Percentiles rank a stretch among this genome's conserved stretches.
phyloP scores from a whole-genome alignment of 2,113 vertebrate genomes.

The Forbesichthys agassizii region DNA sequence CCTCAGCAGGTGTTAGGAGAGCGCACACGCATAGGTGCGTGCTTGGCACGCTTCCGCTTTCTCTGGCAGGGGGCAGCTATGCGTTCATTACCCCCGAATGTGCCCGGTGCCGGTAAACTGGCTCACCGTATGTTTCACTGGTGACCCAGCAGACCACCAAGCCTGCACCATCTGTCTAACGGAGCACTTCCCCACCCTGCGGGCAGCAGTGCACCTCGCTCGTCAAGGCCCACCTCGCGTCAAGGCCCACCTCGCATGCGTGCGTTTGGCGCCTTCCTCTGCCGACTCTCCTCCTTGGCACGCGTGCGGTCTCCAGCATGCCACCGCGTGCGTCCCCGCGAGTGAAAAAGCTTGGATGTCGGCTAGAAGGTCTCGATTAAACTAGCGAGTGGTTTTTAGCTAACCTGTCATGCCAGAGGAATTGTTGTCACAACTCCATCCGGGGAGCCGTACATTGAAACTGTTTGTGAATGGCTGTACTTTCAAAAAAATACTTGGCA shows the following conservation, averaged over 20 bases:
- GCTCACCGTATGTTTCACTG: conserved; percentile 68
- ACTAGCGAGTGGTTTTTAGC: neutral
- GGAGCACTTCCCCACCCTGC: conserved; percentile 21
- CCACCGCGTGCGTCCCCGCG: neutral
- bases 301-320: conserved; percentile 1
- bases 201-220: conserved; percentile 18
- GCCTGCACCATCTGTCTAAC: conserved; percentile 62
- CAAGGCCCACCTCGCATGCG: no score
- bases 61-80: conserved; percentile 41
- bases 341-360: neutral
- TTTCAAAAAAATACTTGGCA: no score
- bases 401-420: neutral
- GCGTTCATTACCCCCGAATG: conserved; percentile 50
- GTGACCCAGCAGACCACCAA: conserved; percentile 47
- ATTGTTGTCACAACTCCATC: no score
- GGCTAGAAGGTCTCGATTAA: conserved; percentile 6
- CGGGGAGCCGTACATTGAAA: no score
- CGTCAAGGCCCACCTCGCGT: conserved; percentile 27
- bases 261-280: conserved; percentile 4
- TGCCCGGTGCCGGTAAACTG: conserved; percentile 41
- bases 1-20: neutral
- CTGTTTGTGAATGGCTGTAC: no score
- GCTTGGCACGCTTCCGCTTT: conserved; percentile 4
- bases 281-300: neutral
- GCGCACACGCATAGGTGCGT: no score